Base-by-base conservation (phyloP, 2,113 vertebrate species). In the chimpanzee (Pan troglodytes) region DNA sequence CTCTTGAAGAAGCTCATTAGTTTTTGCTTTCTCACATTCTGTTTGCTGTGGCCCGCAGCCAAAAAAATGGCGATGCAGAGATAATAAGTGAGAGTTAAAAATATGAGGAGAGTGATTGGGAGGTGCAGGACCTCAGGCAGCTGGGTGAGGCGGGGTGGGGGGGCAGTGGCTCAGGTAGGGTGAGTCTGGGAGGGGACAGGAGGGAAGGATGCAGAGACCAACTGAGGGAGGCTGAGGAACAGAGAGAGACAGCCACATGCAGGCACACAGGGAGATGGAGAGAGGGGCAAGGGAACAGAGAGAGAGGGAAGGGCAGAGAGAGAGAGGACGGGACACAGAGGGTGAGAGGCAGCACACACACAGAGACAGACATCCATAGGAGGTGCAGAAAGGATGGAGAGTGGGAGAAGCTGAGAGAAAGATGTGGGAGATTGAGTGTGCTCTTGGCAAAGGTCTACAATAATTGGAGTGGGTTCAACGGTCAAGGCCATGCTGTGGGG, bases 1-100 rank as follows among this genome's bases (percentile, higher is more conserved):
- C 98, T 98, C 98, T 98, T 98, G 98, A 98, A 99, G 98, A 98
- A 98, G 98, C 98, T 98, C 98, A 98, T 98, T 98, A 98, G 98
- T 98, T 98, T 98, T 97, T 98, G 98, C 98, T 98, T 98, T 98
- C 98, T 98, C 98, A 98, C 98, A 98, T 98, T 99, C 99, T 98
- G 98, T 98, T 98, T 98, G 98, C 97, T 95, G 98, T 99, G 98
- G 99, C 98, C 98, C 64, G 73, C 97, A 98, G 98, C 99, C 98
- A 99, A 98, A 98, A 98, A 98, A 98, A 98, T 98, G 98, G 98
- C 89, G 97, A 97, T 45, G 87, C 97, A 98, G 98, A 98, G 98
- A 98, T 99, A 98, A 98, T 99, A 98, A 99, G 97, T 97, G 98
- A 98, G 98, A 98, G 98, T 98, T 99, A 95, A 96, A 94, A 95